Evolutionary conservation across 2,113 vertebrate species (phyloP).

Genomic region (Gnathonemus longibarbis): DNA sequence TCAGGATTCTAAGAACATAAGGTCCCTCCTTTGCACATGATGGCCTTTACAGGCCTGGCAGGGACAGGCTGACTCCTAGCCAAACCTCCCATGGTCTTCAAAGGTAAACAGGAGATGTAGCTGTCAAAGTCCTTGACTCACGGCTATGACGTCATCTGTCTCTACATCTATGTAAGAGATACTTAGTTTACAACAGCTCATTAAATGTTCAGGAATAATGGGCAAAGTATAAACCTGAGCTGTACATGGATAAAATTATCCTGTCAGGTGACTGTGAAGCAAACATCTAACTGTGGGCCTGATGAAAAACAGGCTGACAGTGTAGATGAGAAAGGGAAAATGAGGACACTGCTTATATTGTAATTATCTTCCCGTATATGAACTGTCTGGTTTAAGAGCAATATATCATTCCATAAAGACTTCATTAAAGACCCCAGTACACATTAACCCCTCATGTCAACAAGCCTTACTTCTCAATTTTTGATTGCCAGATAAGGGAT

Average conservation of each 20-base stretch:
- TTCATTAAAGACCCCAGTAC: not conserved
- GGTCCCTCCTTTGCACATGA: not conserved
- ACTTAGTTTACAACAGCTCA: not conserved
- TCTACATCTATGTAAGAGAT: not conserved
- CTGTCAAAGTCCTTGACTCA: not conserved
- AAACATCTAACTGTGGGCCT: not conserved
- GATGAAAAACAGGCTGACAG: not conserved
- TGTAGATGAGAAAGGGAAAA: not conserved
- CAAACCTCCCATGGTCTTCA: not conserved
- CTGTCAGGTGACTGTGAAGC: not conserved
- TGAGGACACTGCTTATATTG: not conserved
- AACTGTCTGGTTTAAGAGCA: not conserved
- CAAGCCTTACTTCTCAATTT: not conserved
- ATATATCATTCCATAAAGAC: not conserved
- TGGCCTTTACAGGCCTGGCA: not conserved
- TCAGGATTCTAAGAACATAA: not conserved
- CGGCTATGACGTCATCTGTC: not conserved
- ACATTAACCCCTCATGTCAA: not conserved
- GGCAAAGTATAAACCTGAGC: not conserved
- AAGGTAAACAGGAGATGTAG: not conserved
- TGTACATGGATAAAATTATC: not conserved
- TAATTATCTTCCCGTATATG: not conserved
- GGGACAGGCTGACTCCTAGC: not conserved
- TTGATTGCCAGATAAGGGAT: constrained; percentile 28
- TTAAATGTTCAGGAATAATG: not conserved